phyloP scores from a whole-genome alignment of 2,797 vertebrate species.

The Aldrovandia affinis region DNA sequence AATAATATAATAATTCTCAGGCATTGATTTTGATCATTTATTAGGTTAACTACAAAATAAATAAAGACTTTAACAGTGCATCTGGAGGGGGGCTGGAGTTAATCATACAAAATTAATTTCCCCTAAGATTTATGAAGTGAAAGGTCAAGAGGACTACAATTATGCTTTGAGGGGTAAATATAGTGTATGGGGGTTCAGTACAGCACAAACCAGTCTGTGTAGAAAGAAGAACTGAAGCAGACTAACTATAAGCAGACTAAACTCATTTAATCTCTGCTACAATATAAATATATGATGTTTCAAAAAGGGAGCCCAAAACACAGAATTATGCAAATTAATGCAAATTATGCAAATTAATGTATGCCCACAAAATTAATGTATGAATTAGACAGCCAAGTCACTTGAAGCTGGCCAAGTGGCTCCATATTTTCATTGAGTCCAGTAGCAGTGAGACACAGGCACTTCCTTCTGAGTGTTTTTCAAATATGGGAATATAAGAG shows the following conservation, averaged over 20 bases:
- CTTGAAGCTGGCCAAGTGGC: not conserved
- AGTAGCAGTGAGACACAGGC: not conserved
- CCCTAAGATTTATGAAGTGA: too few relatives aligned
- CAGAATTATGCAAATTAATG: not conserved
- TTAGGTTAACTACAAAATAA: too few relatives aligned
- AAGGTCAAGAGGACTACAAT: too few relatives aligned
- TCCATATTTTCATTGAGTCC: not conserved
- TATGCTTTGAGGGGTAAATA: too few relatives aligned
- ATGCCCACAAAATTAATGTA: not conserved
- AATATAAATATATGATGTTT: not conserved
- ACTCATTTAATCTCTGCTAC: not conserved
- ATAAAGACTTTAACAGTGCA: too few relatives aligned
- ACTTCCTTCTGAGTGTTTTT: not conserved
- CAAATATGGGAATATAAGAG: not conserved
- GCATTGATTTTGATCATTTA: too few relatives aligned
- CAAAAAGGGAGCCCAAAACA: not conserved
- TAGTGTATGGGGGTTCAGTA: not conserved
- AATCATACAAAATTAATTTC: too few relatives aligned
- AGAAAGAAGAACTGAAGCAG: too few relatives aligned
- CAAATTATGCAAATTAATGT: too few relatives aligned
- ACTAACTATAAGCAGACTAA: too few relatives aligned
- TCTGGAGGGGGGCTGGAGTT: too few relatives aligned
- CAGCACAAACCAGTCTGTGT: not conserved
- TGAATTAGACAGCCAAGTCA: slow-evolving; percentile 6
- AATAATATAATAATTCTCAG: too few relatives aligned